Evolutionary conservation across 2,888 invertebrate species (phyloP).

Genomic region (Drosophila pullipes): DNA sequence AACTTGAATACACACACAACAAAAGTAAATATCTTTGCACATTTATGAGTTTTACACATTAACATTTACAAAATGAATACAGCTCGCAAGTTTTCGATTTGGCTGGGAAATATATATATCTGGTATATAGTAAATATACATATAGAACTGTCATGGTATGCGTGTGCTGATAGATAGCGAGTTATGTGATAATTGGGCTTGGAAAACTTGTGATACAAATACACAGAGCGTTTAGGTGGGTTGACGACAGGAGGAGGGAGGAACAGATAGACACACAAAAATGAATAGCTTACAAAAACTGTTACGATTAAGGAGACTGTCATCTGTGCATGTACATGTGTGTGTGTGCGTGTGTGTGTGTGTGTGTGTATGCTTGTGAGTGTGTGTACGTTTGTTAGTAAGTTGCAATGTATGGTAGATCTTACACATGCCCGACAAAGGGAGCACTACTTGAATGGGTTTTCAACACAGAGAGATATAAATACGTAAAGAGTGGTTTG

Average conservation of each 20-base stretch:
- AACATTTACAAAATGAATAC: slow-evolving; percentile 39
- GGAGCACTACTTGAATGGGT: slow-evolving; percentile 49
- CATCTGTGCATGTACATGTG: slow-evolving; percentile 50
- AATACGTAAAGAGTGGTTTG: slow-evolving; percentile 22
- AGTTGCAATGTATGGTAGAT: slow-evolving; percentile 38
- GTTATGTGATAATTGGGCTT: slow-evolving; percentile 25
- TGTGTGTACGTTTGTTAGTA: slow-evolving; percentile 42
- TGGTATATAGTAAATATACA: slow-evolving; percentile 23
- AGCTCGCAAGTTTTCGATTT: slow-evolving; percentile 8
- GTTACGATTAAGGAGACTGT: slow-evolving; percentile 49
- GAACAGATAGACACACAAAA: slow-evolving; percentile 44
- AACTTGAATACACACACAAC: slow-evolving; percentile 47
- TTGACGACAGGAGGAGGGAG: slow-evolving; percentile 26
- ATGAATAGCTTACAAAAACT: slow-evolving; percentile 48
- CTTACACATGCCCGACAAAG: slow-evolving; percentile 64
- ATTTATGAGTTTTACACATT: slow-evolving; percentile 24
- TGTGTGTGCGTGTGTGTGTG: slow-evolving; percentile 15
- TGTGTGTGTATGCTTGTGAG: not conserved
- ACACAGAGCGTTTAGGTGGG: slow-evolving; percentile 16
- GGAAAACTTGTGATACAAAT: slow-evolving; percentile 37
- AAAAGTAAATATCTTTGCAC: slow-evolving; percentile 37
- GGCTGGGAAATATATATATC: slow-evolving; percentile 4
- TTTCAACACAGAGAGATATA: slow-evolving; percentile 10
- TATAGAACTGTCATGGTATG: slow-evolving; percentile 37
- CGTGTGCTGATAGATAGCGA: slow-evolving; percentile 40